Conservation (phyloP, 1,140 invertebrate genomes). For the Acromyrmex charruanus region DNA sequence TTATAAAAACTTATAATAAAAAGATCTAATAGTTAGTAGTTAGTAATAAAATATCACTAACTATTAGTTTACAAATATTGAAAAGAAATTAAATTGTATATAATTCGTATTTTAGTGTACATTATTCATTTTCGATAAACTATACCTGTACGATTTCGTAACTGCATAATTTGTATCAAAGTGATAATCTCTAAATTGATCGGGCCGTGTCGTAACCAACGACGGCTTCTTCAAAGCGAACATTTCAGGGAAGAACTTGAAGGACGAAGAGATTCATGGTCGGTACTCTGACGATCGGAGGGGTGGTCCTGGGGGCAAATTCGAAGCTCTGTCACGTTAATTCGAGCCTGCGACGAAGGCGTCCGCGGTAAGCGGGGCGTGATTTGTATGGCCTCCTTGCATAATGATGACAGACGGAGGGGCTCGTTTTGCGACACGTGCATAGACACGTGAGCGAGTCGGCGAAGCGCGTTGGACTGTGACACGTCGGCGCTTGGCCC, state of each 20-base stretch:
- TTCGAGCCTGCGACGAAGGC: conserved; percentile 74
- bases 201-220: background rate
- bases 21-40: background rate
- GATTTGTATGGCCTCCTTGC: conserved; percentile 82
- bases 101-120: background rate
- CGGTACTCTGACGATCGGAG: conserved; percentile 47
- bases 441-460: conserved; percentile 82
- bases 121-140: background rate
- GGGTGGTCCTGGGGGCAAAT: conserved; percentile 70
- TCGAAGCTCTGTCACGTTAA: conserved; percentile 74
- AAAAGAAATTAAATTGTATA: background rate
- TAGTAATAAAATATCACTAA: no score
- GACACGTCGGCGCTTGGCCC: conserved; percentile 77
- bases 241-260: conserved; percentile 28
- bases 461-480: conserved; percentile 82
- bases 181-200: conserved; percentile 17
- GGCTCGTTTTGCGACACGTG: conserved; percentile 80
- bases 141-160: background rate
- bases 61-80: background rate
- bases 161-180: background rate
- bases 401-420: conserved; percentile 76
- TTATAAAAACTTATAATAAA: background rate
- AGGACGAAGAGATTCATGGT: background rate
- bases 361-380: conserved; percentile 76
- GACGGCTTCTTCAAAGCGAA: conserved; percentile 15